Base-by-base conservation (phyloP, 2,113 vertebrate species). In the Nothobranchius furzeri region DNA sequence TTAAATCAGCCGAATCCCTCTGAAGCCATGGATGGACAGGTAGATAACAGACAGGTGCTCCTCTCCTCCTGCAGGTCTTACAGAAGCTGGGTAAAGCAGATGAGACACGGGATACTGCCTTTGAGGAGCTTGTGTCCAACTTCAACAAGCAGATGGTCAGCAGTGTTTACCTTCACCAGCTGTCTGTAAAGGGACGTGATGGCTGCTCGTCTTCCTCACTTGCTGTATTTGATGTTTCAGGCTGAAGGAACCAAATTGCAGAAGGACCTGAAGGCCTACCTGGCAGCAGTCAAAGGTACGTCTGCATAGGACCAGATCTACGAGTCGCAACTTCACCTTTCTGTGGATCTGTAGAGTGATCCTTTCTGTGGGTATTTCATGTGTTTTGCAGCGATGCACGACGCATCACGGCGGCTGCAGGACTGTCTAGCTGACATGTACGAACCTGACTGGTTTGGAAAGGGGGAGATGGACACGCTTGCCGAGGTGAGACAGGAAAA, bases 41-140 rank as follows among this genome's bases (percentile, higher is more conserved):
- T 45, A 9, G 10, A 12, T 14, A 3, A 14, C 30, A 57, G 48
- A 50, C 15, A n/a, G n/a, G 2, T 50, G 15, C 25, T 7, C 15
- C 15, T 36, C 40, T 45, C 13, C 3, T 75, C 42, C 37, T 46
- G 52, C 87, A 99, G 97, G 97, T 99, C 53, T 82, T 99, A 70
- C 98, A 99, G 92, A 98, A 98, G 71, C 94, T 99, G 60, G 97
- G 97, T 8, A 99, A 99, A 91, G 96, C 96, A 0, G 98, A 99
- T 35, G 98, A 99, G 92, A 99, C 98, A 2, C 95, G 96, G 81
- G 98, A 99, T 60, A 92, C 90, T 0, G 95, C 91, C 56, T 99
- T 99, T 24, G 96, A 98, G 75, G 96, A 99, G 81, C 95, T 93
- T 2, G 96, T 98, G 77, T 88, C 93, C 66, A 98, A 96, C 87